phyloP scores from a whole-genome alignment of 37 sponge, comb jelly and placozoan species.

The Diacarnus erythraeanus region DNA sequence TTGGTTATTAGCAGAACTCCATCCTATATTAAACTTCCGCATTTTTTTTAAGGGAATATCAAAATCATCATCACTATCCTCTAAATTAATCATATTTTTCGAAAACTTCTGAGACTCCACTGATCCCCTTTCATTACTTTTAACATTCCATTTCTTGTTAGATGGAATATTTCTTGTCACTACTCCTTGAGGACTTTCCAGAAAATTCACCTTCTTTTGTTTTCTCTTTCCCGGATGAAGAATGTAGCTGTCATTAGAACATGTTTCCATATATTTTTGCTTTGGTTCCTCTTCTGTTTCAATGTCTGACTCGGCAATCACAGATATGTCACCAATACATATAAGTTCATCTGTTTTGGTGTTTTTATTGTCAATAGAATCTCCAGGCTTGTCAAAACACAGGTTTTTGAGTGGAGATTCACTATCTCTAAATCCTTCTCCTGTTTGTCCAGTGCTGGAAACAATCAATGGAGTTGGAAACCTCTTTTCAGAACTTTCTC shows the following conservation, averaged over 20 bases:
- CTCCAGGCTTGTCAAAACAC: too few relatives aligned
- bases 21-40: background rate
- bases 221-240: background rate
- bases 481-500: background rate
- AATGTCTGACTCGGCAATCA: conserved; percentile 40
- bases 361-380: background rate
- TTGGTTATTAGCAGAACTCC: background rate
- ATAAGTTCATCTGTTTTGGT: background rate
- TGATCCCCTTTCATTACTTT: background rate
- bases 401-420: background rate
- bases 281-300: conserved; percentile 20
- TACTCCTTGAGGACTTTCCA: background rate
- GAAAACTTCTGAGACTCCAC: background rate
- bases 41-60: conserved; percentile 16
- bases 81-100: background rate
- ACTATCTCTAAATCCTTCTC: background rate
- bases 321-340: background rate
- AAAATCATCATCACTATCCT: conserved; percentile 40
- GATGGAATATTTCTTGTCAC: background rate
- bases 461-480: background rate
- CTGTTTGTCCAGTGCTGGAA: background rate
- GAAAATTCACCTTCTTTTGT: background rate
- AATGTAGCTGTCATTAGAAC: conserved; percentile 32
- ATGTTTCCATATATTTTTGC: background rate
- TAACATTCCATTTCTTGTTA: background rate